A percentile compares a stretch with the other conserved stretches of the same genome.
Conservation (phyloP, 2,888 invertebrate genomes). For the Ectemnius continuus region DNA sequence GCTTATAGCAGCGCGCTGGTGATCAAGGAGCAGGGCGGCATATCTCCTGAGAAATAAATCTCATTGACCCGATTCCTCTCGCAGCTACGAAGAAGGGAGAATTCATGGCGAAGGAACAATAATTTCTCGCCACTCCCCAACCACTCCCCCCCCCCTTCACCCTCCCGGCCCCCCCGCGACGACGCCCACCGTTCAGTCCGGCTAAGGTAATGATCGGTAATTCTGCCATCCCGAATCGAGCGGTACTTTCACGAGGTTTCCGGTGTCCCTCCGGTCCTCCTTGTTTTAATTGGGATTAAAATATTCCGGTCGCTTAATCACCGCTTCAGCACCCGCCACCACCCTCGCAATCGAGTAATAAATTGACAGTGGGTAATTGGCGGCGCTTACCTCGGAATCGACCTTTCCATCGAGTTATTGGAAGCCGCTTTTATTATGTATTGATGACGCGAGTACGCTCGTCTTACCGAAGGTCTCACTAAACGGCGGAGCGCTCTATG, state of each 20-base stretch:
- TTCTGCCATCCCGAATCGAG: conserved; percentile 17
- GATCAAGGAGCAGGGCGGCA: neutral
- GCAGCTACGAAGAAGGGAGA: neutral
- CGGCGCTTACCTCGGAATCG: neutral
- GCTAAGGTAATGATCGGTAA: conserved; percentile 21
- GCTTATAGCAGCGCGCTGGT: no score
- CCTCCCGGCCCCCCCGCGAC: no score
- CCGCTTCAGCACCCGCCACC: neutral
- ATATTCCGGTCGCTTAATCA: neutral
- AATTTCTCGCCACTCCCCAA: neutral
- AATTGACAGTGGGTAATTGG: conserved; percentile 5
- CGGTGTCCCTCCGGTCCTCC: neutral
- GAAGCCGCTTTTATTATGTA: neutral
- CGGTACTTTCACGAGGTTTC: neutral
- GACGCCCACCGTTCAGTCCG: neutral
- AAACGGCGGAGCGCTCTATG: conserved; percentile 24
- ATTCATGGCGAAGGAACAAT: neutral
- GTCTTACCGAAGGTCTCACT: conserved; percentile 9
- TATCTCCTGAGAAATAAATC: conserved; percentile 30
- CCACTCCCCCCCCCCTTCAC: neutral
- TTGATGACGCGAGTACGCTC: neutral
- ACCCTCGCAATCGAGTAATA: neutral
- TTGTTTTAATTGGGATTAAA: conserved; percentile 5
- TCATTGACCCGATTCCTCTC: conserved; percentile 22
- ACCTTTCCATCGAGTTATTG: neutral